Conservation (phyloP, 2,113 vertebrate genomes). For the Crotalus horridus region DNA sequence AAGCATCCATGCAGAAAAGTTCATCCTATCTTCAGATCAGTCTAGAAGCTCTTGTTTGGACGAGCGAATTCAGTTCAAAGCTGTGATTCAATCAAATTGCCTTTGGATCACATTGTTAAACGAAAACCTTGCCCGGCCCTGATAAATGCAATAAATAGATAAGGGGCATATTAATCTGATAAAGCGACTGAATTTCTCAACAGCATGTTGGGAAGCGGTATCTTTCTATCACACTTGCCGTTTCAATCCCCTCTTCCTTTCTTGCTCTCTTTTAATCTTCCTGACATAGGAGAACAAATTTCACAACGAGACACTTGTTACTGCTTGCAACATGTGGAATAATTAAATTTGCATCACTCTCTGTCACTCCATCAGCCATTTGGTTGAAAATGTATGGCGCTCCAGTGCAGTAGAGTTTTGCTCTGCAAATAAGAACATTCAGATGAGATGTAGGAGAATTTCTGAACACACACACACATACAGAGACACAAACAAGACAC, state of each 20-base stretch:
- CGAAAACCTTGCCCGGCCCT: not conserved
- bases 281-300: not conserved
- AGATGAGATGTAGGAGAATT: not conserved
- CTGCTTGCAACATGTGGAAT: not conserved
- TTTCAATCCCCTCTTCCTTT: not conserved
- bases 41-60: not conserved
- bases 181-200: not conserved
- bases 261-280: not conserved
- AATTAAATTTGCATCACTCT: not conserved
- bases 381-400: not conserved
- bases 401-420: not conserved
- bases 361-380: not conserved
- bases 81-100: not conserved
- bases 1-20: not conserved
- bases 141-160: not conserved
- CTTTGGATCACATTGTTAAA: not conserved
- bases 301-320: not conserved
- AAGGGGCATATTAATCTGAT: not conserved
- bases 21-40: not conserved
- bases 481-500: not conserved
- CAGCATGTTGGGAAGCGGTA: not conserved
- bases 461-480: not conserved
- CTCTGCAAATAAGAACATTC: not conserved
- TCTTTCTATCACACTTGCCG: not conserved
- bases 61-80: not conserved